Evolutionary conservation across 1,140 invertebrate species (phyloP).

Genomic region (Bombyx mandarina): DNA sequence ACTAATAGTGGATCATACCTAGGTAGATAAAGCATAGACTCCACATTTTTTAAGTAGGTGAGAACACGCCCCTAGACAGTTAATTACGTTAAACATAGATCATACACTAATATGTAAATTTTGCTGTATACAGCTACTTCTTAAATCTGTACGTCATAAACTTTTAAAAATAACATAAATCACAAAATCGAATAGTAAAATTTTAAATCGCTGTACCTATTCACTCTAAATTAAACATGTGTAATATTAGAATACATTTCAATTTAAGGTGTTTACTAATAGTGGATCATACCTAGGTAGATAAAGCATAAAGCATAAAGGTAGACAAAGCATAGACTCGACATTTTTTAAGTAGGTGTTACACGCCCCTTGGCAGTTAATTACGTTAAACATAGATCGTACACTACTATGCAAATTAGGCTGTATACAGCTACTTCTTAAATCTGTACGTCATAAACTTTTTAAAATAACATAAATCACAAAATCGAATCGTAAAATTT

Average conservation of each 20-base stretch:
- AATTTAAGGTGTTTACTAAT: background rate
- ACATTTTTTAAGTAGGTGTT: conserved; percentile 6
- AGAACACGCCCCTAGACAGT: conserved; percentile 15
- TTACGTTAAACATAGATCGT: background rate
- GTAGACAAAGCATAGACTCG: background rate
- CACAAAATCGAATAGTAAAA: no score
- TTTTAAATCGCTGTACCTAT: no score
- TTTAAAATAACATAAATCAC: no score
- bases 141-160: no score
- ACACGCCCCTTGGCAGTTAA: conserved; percentile 15
- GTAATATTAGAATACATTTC: background rate
- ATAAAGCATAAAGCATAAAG: background rate
- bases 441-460: no score
- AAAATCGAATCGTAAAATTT: no score
- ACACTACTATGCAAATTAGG: no score
- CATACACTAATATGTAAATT: no score
- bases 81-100: background rate
- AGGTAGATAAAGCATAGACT: background rate
- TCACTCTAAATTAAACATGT: no score
- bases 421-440: no score
- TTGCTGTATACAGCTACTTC: no score
- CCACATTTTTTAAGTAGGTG: conserved; percentile 6
- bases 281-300: background rate
- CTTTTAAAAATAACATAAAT: no score
- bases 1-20: background rate